A percentile compares a stretch with the other conserved stretches of the same genome.
phyloP scores from a whole-genome alignment of 2,113 vertebrate genomes.

The Carassius carassius region DNA sequence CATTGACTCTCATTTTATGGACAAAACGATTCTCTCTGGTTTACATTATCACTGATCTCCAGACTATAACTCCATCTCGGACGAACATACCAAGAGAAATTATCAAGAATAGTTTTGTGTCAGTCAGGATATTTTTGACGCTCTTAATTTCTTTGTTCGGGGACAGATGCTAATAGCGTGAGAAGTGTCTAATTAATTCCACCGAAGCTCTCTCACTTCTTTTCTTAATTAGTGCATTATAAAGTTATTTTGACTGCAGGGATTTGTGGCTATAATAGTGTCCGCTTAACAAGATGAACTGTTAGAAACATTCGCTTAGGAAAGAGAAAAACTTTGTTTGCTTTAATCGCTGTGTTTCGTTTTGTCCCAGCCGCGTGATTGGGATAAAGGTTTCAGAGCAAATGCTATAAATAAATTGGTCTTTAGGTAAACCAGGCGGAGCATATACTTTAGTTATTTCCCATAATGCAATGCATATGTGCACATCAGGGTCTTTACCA shows the following conservation, averaged over 20 bases:
- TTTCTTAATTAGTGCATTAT: slow-evolving; percentile 43
- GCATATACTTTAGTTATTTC: not conserved
- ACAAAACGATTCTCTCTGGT: no score
- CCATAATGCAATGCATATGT: not conserved
- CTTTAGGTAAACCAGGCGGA: not conserved
- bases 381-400: not conserved
- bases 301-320: not conserved
- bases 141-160: slow-evolving; percentile 50
- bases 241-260: slow-evolving; percentile 48
- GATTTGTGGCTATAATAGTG: slow-evolving; percentile 38
- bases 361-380: not conserved
- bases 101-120: slow-evolving; percentile 49
- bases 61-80: not conserved
- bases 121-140: slow-evolving; percentile 51
- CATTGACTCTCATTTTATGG: not conserved
- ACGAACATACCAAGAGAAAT: slow-evolving; percentile 2
- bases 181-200: slow-evolving; percentile 46
- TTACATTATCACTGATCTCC: not conserved
- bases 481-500: not conserved
- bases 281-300: not conserved
- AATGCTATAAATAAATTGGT: not conserved
- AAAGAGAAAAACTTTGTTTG: not conserved
- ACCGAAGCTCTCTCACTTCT: slow-evolving; percentile 21
- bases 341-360: not conserved
- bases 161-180: slow-evolving; percentile 47